Evolutionary conservation across 2,888 invertebrate genomes (phyloP).

Genomic region (Osmoderma eremita): DNA sequence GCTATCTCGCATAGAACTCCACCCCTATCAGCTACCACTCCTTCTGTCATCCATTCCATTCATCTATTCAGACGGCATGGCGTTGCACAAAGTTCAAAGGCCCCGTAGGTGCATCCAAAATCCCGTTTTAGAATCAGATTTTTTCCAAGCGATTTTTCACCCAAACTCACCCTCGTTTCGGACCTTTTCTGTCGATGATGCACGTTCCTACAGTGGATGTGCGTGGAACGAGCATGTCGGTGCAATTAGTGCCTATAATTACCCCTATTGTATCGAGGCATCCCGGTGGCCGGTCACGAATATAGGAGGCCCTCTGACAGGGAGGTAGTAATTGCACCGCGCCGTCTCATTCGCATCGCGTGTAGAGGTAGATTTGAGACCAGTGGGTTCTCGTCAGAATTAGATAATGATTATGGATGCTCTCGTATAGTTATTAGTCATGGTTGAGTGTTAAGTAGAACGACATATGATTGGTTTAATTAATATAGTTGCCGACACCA

Average conservation of each 20-base stretch:
- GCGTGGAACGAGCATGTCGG: slow-evolving; percentile 29
- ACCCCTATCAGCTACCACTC: slow-evolving; percentile 9
- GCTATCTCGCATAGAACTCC: background rate
- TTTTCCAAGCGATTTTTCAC: background rate
- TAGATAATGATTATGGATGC: no score
- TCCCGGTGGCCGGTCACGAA: slow-evolving; percentile 10
- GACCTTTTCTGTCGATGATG: background rate
- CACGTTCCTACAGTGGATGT: slow-evolving; percentile 17
- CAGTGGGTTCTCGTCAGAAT: no score
- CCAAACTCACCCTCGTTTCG: background rate
- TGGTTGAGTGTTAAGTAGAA: no score
- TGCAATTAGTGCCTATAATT: slow-evolving; percentile 45
- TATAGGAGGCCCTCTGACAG: slow-evolving; percentile 17
- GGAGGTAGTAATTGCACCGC: slow-evolving; percentile 25
- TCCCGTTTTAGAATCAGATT: background rate
- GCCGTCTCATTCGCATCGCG: slow-evolving; percentile 30
- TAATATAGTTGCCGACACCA: no score
- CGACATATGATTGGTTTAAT: no score
- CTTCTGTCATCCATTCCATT: background rate
- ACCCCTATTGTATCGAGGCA: slow-evolving; percentile 40
- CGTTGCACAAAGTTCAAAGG: slow-evolving; percentile 24
- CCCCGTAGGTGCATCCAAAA: background rate
- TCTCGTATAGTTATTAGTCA: no score
- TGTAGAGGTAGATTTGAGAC: background rate
- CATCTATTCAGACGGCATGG: background rate